Conservation (phyloP, 2,888 invertebrate genomes). For the Cartodere bifasciata region DNA sequence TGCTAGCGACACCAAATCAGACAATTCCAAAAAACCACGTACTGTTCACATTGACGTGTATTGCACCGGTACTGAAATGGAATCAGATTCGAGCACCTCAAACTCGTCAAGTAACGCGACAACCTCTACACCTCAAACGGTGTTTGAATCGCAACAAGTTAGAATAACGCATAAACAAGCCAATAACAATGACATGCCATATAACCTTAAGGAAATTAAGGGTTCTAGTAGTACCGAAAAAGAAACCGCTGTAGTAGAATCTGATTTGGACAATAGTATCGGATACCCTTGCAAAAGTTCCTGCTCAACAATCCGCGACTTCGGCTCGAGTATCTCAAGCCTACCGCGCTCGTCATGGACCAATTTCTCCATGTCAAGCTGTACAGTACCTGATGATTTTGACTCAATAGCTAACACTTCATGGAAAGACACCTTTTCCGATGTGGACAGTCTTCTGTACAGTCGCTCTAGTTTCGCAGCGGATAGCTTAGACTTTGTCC, state of each 20-base stretch:
- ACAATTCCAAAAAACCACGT: constrained; percentile 39
- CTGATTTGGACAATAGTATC: constrained; percentile 39
- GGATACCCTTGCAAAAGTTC: constrained; percentile 52
- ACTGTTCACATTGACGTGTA: constrained; percentile 66
- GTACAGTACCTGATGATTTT: constrained; percentile 35
- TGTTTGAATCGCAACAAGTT: constrained; percentile 49
- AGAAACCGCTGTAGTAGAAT: constrained; percentile 18
- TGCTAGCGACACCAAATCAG: constrained; percentile 23
- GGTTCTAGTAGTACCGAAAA: no score
- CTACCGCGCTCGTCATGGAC: constrained; percentile 37
- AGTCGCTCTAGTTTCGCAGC: constrained; percentile 39
- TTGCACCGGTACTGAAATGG: constrained; percentile 50
- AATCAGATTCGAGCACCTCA: constrained; percentile 28
- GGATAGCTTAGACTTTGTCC: constrained; percentile 40
- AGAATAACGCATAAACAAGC: constrained; percentile 44
- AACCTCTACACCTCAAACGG: constrained; percentile 48
- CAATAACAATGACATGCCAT: constrained; percentile 35
- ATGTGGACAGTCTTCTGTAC: constrained; percentile 38
- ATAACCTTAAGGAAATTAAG: constrained; percentile 20
- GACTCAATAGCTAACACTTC: constrained; percentile 41
- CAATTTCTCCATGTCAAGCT: constrained; percentile 38
- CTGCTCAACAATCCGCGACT: constrained; percentile 43
- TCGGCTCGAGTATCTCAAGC: constrained; percentile 42
- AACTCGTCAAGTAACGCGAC: constrained; percentile 31
- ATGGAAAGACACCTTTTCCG: constrained; percentile 50